These are phyloP conservation scores for Pangasius mekongensis DNA, from an alignment of 2,797 vertebrate species.

Conservation along the genomic window DNA sequence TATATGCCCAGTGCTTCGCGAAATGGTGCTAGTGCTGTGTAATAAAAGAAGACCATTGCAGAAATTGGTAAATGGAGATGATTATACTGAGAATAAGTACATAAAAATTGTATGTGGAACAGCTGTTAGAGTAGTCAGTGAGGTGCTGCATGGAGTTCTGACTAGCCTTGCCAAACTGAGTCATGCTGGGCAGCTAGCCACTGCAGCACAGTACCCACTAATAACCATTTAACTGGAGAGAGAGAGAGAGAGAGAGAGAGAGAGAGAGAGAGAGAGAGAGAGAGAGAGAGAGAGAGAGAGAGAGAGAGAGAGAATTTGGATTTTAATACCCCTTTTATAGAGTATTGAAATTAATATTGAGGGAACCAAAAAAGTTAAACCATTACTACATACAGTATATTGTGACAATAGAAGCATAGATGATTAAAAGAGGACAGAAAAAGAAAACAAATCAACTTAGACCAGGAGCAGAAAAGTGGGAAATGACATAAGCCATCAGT, in stretches of 20 bases:
- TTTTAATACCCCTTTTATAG: not conserved
- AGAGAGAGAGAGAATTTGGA: too few species aligned
- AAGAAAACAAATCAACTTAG: not conserved
- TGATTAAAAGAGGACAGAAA: not conserved
- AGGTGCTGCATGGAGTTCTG: not conserved
- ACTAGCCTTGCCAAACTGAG: not conserved
- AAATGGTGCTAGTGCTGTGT: not conserved
- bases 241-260: not conserved
- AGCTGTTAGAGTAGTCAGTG: slow-evolving; percentile 10
- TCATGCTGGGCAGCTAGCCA: slow-evolving; percentile 8
- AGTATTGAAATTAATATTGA: not conserved
- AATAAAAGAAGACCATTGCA: not conserved
- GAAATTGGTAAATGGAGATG: not conserved
- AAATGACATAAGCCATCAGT: not conserved
- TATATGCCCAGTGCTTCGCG: not conserved
- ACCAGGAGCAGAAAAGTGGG: not conserved
- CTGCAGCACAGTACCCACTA: not conserved
- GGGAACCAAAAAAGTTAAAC: not conserved
- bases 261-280: not conserved
- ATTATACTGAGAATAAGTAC: slow-evolving; percentile 2
- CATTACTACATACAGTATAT: not conserved
- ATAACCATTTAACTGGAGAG: not conserved
- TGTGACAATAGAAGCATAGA: not conserved
- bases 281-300: not conserved
- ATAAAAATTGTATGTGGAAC: not conserved